phyloP scores from a whole-genome alignment of 2,888 invertebrate species.

The Agonopterix alstromeriana region DNA sequence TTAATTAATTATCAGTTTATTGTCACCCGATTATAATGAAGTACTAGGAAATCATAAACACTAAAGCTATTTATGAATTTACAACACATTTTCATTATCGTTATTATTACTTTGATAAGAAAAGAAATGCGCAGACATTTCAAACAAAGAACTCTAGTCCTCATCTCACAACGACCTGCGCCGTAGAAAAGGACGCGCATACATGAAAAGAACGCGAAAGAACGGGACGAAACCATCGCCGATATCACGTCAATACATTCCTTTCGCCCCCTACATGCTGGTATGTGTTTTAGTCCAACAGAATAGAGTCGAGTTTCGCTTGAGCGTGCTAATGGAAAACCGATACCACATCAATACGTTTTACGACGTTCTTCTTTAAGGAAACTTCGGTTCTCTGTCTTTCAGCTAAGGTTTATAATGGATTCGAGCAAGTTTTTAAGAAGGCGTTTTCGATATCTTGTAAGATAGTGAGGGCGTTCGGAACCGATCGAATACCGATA shows the following conservation, averaged over 20 bases:
- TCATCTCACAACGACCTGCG: conserved; percentile 63
- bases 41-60: conserved; percentile 43
- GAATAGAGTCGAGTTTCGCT: conserved; percentile 36
- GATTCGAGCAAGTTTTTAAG: conserved; percentile 38
- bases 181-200: conserved; percentile 61
- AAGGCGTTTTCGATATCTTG: conserved; percentile 75
- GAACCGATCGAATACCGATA: conserved; percentile 71
- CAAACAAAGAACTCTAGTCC: conserved; percentile 42
- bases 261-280: conserved; percentile 46
- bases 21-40: conserved; percentile 5
- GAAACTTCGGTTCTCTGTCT: conserved; percentile 31
- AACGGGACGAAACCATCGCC: conserved; percentile 64
- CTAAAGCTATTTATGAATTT: conserved; percentile 21
- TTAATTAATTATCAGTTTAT: no score
- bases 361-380: conserved; percentile 38
- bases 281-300: conserved; percentile 23
- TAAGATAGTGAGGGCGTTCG: conserved; percentile 74
- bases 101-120: conserved; percentile 56
- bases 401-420: conserved; percentile 41
- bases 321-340: conserved; percentile 64
- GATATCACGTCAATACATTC: conserved; percentile 77
- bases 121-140: conserved; percentile 71
- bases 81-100: conserved; percentile 44
- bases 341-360: conserved; percentile 76
- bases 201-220: conserved; percentile 45